Base-by-base conservation (phyloP, 2,888 invertebrate genomes). In the Heteropelma amictum region DNA sequence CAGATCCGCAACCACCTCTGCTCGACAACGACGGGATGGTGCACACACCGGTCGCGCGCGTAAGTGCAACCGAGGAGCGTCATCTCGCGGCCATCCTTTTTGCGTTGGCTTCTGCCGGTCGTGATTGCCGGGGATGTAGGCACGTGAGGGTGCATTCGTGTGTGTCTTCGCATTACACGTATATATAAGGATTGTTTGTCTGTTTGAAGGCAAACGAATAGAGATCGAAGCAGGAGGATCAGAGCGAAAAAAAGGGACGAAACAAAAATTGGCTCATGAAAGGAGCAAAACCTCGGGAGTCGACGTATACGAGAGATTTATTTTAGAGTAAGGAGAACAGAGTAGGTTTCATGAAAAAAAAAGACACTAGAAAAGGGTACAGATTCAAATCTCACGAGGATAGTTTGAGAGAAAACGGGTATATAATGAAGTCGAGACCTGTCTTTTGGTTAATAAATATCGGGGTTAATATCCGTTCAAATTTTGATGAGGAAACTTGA, bases 21-120 rank as follows among this genome's bases (percentile, higher is more conserved):
- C 53, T 30, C 61, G 53, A 68, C 47, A 47, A 12, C 19, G 40
- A 53, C 47, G 40, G 38, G 40, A 49, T 38, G 49, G 40, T 42
- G 33, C 17, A 33, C 53, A 49, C 30, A 26, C 28, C 33, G 61
- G 61, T 40, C 53, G 54, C 68, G 67, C 54, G 72, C 64, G 54
- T 73, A 73, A 68, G 72, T 73, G 68, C 72, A 68, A 49, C 72
- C 72, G 54, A 35, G 61, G 7, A 61, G 53, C 51, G 28, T 53
- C 40, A 19, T 53, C 42, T 64, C 51, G 40, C 30, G n/a, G 3
- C 21, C 21, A 21, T 51, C 40, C 53, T 61, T 49, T 63, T 73
- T 68, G 47, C 28, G 21, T 40, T 73, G 61, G 72, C 72, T 73
- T 56, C 47, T 51, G 54, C 60, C 54, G 67, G 19, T 26, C 54